Conservation (phyloP, 1,140 invertebrate species). For the Daktulosphaira vitifoliae region DNA sequence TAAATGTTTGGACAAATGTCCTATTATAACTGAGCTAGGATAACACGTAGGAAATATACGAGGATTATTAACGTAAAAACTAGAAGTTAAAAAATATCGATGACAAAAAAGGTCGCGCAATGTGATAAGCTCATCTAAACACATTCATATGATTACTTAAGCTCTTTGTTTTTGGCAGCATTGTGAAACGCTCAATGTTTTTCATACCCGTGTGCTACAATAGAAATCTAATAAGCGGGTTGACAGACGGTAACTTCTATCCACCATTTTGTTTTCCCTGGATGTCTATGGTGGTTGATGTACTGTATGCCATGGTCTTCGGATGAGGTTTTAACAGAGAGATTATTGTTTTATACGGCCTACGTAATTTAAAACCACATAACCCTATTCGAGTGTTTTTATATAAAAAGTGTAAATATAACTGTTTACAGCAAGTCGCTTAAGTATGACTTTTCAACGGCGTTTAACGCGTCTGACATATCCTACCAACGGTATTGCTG, state of each 20-base stretch:
- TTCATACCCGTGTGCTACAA: too few relatives aligned
- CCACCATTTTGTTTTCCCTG: conserved; percentile 13
- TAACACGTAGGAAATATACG: too few relatives aligned
- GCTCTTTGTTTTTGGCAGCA: neutral
- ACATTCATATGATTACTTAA: too few relatives aligned
- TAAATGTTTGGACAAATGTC: too few relatives aligned
- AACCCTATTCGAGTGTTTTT: too few relatives aligned
- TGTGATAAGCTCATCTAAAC: too few relatives aligned
- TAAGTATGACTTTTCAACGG: conserved; percentile 29
- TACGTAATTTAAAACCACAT: neutral
- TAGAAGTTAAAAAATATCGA: too few relatives aligned
- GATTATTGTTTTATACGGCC: conserved; percentile 30
- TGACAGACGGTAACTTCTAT: conserved; percentile 20
- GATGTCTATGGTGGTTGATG: neutral
- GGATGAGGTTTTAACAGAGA: conserved; percentile 26
- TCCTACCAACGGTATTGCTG: too few relatives aligned
- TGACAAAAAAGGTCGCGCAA: too few relatives aligned
- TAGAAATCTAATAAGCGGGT: neutral
- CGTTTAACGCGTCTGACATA: conserved; percentile 17
- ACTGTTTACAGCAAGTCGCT: neutral
- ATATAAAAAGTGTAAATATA: too few relatives aligned
- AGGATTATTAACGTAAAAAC: too few relatives aligned
- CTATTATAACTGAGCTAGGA: too few relatives aligned
- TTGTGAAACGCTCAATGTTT: neutral
- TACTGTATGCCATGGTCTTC: neutral